These are phyloP conservation scores for Athalia circularis DNA, from an alignment of 2,888 invertebrate genomes.

Conservation along the genomic window DNA sequence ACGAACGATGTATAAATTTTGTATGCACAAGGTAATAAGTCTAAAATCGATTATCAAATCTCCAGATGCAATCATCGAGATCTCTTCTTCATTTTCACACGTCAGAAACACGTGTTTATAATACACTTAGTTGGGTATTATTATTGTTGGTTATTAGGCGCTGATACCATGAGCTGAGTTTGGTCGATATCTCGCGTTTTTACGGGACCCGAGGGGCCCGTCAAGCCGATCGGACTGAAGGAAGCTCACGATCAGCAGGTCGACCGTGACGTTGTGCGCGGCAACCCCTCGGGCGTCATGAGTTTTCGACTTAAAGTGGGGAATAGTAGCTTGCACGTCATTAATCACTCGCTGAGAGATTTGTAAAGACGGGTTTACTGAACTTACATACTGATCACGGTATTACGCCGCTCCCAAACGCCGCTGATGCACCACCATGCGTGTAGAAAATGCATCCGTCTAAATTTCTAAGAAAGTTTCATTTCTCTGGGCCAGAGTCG, in stretches of 20 bases:
- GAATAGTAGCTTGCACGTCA: conserved; percentile 41
- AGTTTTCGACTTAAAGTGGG: conserved; percentile 38
- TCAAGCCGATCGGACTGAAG: not conserved
- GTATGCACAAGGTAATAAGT: conserved; percentile 8
- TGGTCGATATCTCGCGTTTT: not conserved
- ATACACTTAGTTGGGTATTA: conserved; percentile 31
- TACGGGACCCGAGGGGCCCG: conserved; percentile 12
- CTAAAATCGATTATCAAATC: conserved; percentile 19
- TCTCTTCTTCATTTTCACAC: conserved; percentile 43
- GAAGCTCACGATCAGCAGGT: conserved; percentile 13
- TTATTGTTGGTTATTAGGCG: conserved; percentile 22
- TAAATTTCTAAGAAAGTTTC: conserved; percentile 18
- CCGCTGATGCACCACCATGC: not conserved
- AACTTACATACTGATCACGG: conserved; percentile 36
- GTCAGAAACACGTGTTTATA: conserved; percentile 40
- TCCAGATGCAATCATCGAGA: not conserved
- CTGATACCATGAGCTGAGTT: conserved; percentile 23
- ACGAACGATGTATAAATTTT: not conserved
- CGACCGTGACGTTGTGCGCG: not conserved
- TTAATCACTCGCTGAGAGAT: conserved; percentile 42
- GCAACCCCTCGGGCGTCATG: conserved; percentile 36
- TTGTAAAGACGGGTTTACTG: conserved; percentile 44
- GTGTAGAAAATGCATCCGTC: conserved; percentile 36
- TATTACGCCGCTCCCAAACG: conserved; percentile 27
- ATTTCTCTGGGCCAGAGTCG: not conserved